These are phyloP conservation scores for Atrichornis clamosus DNA, from an alignment of 2,113 vertebrate species.

Conservation along the genomic window DNA sequence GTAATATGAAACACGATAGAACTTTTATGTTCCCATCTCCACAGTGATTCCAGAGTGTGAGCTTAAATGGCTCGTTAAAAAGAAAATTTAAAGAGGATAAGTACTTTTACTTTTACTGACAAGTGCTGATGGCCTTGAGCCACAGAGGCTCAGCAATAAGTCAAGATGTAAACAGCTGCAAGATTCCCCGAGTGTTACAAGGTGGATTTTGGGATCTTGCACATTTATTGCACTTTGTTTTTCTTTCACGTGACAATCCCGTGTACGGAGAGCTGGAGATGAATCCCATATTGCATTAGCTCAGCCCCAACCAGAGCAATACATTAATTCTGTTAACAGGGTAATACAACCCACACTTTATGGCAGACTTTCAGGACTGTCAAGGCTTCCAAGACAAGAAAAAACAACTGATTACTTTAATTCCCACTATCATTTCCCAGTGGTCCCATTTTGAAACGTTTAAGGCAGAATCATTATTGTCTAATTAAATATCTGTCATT, in stretches of 20 bases:
- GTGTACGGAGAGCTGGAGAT: background rate
- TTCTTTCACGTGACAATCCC: background rate
- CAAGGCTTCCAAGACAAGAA: background rate
- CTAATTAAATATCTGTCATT: slow-evolving; percentile 29
- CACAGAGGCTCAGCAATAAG: background rate
- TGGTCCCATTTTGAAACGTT: slow-evolving; percentile 11
- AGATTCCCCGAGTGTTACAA: background rate
- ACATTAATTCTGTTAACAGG: background rate
- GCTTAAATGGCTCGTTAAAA: background rate
- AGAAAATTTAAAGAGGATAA: background rate
- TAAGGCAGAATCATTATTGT: slow-evolving; percentile 12
- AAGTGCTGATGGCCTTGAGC: background rate
- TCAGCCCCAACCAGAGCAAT: background rate
- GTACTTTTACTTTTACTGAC: background rate
- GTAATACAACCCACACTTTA: background rate
- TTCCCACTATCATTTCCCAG: background rate
- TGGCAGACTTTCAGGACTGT: background rate
- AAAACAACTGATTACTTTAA: background rate
- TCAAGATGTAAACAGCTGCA: background rate
- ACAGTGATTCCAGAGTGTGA: background rate
- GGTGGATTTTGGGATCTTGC: background rate
- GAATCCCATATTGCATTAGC: background rate
- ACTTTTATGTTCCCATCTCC: background rate
- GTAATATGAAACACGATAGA: background rate
- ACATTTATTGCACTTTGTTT: background rate